A percentile compares a stretch with the other conserved stretches of the same genome.
phyloP scores from a whole-genome alignment of 2,888 invertebrate genomes.

The Acrocera orbiculus region DNA sequence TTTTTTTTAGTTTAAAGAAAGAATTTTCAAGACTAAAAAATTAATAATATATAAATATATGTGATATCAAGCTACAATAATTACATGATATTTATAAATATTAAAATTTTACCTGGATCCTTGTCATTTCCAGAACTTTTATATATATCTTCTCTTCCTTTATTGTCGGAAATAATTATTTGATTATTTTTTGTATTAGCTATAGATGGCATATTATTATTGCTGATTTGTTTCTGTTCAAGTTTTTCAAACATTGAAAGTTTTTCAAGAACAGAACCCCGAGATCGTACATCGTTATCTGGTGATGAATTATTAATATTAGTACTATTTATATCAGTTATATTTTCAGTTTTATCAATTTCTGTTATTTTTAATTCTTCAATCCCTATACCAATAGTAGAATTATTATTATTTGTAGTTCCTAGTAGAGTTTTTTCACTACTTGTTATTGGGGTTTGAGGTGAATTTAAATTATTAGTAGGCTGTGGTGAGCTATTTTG shows the following conservation, averaged over 20 bases:
- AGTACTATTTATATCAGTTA: not conserved
- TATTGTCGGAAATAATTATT: constrained; percentile 13
- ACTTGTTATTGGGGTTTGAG: constrained; percentile 19
- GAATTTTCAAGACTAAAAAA: no score
- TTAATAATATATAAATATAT: no score
- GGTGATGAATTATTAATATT: constrained; percentile 7
- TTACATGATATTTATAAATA: not conserved
- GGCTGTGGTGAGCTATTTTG: constrained; percentile 30
- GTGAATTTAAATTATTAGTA: constrained; percentile 30
- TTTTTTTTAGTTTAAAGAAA: no score
- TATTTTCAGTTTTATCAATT: constrained; percentile 13
- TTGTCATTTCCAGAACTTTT: constrained; percentile 13
- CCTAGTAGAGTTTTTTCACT: constrained; percentile 4
- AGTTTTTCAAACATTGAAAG: constrained; percentile 29
- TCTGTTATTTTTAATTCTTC: constrained; percentile 27
- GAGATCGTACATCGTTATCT: constrained; percentile 26
- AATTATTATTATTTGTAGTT: constrained; percentile 12
- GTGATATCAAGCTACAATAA: no score
- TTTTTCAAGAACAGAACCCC: constrained; percentile 31
- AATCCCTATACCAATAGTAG: constrained; percentile 10
- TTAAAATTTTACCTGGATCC: constrained; percentile 17
- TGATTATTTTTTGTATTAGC: constrained; percentile 12
- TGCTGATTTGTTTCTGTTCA: constrained; percentile 7
- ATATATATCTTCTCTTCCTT: constrained; percentile 16
- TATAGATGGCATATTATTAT: constrained; percentile 12